A percentile compares a stretch with the other conserved stretches of the same genome.
Conservation (phyloP, 2,888 invertebrate species). For the Sminthurinus aureus region DNA sequence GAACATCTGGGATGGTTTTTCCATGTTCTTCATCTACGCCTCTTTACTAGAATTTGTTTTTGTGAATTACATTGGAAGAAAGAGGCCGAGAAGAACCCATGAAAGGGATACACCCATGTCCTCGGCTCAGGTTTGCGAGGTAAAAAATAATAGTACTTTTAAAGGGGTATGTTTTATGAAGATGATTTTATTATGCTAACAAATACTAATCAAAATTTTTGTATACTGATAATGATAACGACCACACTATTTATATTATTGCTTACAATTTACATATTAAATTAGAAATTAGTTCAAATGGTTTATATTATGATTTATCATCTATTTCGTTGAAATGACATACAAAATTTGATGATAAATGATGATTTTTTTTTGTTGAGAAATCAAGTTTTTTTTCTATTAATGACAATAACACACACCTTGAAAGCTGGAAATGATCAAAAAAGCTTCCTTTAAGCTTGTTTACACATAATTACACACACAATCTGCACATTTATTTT, state of each 20-base stretch:
- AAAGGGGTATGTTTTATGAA: no score
- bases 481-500: neutral
- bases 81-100: constrained; percentile 72
- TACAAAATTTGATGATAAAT: neutral
- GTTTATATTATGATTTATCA: neutral
- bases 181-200: no score
- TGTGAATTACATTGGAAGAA: constrained; percentile 93
- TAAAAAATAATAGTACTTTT: neutral
- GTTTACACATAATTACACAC: neutral
- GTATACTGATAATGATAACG: no score
- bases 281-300: neutral
- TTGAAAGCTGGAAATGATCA: constrained; percentile 8
- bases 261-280: neutral
- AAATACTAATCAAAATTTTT: no score
- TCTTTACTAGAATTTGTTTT: constrained; percentile 92
- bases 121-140: constrained; percentile 32
- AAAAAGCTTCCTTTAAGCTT: neutral
- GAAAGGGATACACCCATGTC: constrained; percentile 27
- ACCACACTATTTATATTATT: neutral
- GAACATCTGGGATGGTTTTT: constrained; percentile 97
- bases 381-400: neutral
- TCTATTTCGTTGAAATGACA: neutral
- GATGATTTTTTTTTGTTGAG: neutral
- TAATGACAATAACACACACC: neutral
- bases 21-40: constrained; percentile 97